These are phyloP conservation scores for Pachyuromys duprasi DNA, from an alignment of 2,797 vertebrate species.

Conservation along the genomic window DNA sequence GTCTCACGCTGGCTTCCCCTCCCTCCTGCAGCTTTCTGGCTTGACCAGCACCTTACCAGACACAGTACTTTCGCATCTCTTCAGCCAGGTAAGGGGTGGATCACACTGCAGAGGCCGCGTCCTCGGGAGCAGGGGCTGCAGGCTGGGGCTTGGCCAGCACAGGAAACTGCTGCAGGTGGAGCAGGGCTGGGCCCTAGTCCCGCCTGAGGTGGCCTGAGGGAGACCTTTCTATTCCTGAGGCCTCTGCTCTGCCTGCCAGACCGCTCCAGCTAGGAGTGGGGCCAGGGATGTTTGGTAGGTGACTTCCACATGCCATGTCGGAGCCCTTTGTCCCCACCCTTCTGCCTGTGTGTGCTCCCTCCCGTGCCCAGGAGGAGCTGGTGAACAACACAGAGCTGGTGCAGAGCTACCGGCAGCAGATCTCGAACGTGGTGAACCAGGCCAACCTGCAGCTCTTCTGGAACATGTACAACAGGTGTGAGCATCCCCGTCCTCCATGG, in stretches of 20 bases:
- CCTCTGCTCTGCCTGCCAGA: no score
- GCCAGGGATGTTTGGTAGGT: accelerated
- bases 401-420: constrained; percentile 97
- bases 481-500: accelerated
- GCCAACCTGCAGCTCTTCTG: constrained; percentile 99
- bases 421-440: constrained; percentile 94
- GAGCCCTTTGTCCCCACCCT: background rate
- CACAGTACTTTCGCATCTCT: constrained; percentile 95
- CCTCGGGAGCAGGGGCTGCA: background rate
- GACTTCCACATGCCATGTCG: background rate
- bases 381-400: constrained; percentile 96
- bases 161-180: background rate
- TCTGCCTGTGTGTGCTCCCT: background rate
- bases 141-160: background rate
- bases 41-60: constrained; percentile 95
- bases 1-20: background rate
- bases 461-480: constrained; percentile 98
- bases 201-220: background rate
- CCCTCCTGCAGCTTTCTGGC: constrained; percentile 91
- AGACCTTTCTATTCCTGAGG: background rate
- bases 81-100: constrained; percentile 94
- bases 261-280: background rate
- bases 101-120: no score
- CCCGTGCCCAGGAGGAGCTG: constrained; percentile 92
- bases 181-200: background rate